A percentile compares a stretch with the other conserved stretches of the same genome.
phyloP scores from a whole-genome alignment of 2,797 vertebrate genomes.

The Sebastes wilsoni region DNA sequence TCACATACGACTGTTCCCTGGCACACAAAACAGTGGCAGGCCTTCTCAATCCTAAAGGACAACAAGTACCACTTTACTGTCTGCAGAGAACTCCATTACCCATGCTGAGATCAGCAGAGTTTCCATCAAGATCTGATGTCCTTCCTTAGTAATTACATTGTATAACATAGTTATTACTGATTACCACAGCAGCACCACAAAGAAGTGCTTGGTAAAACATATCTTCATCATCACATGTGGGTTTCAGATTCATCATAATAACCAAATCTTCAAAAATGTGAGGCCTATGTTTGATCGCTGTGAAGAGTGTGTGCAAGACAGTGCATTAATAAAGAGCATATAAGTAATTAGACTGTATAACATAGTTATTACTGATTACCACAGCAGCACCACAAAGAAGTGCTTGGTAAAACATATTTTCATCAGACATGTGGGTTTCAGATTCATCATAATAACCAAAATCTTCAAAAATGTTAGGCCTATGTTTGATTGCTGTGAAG shows the following conservation, averaged over 20 bases:
- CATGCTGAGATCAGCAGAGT: conserved; percentile 70
- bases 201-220: conserved; percentile 23
- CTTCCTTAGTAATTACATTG: conserved; percentile 59
- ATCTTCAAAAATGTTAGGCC: background rate
- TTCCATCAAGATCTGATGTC: conserved; percentile 63
- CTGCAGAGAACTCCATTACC: conserved; percentile 62
- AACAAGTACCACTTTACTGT: conserved; percentile 67
- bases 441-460: background rate
- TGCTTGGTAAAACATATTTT: conserved; percentile 23
- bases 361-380: conserved; percentile 52
- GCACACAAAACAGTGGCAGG: conserved; percentile 54
- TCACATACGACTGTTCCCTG: conserved; percentile 47
- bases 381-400: conserved; percentile 38
- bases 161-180: conserved; percentile 63
- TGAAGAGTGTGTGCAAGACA: background rate
- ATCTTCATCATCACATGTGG: background rate
- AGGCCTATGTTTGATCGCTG: background rate
- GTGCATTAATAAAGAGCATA: background rate
- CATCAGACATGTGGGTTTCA: conserved; percentile 3
- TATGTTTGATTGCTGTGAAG: background rate
- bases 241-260: background rate
- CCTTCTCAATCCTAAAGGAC: conserved; percentile 43
- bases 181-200: conserved; percentile 29
- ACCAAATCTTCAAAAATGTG: background rate
- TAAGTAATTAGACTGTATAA: conserved; percentile 58